Base-by-base conservation (phyloP, 2,113 vertebrate species). In the Labeo catla region DNA sequence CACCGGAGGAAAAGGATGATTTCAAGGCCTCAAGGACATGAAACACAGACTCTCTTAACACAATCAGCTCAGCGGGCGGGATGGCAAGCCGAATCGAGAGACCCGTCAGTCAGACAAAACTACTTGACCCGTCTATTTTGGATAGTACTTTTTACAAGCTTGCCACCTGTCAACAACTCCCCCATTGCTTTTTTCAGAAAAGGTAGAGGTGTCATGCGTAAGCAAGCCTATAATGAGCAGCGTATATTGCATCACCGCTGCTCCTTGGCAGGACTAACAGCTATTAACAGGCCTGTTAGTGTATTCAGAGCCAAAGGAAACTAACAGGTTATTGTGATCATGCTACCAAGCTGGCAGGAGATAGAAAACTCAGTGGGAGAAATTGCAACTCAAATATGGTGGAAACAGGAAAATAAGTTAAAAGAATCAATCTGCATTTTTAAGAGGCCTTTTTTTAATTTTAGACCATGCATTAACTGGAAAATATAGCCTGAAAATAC, bases 1-100 rank as follows among this genome's bases (percentile, higher is more conserved):
- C 76, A 84, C 76, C 87, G 39, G 88, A 86, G 43, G 85, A 76
- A 86, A 89, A 85, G 88, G 86, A 90, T 89, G 87, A 90, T 88
- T 86, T 70, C 13, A 81, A 79, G 84, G 36, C 77, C 89, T 91
- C 86, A 89, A 90, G 92, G 89, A 34, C 81, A 72, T 78, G 39
- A 86, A 87, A 28, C 54, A 76, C 77, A 73, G 9, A 84, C 72
- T 65, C 79, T 84, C 39, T 47, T 76, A 70, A 63, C 43, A 43
- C 15, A 4, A 6, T 70, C 45, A 39, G 23, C 72, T 84, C 81
- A 79, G 68, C 70, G 50, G 89, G 45, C 43, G 57, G 21, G 49
- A 68, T 43, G 39, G 76, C 72, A 77, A 45, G 65, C 78, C n/a
- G 3, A n/a, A 76, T 52, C 57, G 47, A 76, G 10, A 74, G 63